Percentiles rank a stretch among this genome's conserved stretches.
These are phyloP conservation scores for Pleuronectes platessa DNA, from an alignment of 2,113 vertebrate species.

Conservation along the genomic window DNA sequence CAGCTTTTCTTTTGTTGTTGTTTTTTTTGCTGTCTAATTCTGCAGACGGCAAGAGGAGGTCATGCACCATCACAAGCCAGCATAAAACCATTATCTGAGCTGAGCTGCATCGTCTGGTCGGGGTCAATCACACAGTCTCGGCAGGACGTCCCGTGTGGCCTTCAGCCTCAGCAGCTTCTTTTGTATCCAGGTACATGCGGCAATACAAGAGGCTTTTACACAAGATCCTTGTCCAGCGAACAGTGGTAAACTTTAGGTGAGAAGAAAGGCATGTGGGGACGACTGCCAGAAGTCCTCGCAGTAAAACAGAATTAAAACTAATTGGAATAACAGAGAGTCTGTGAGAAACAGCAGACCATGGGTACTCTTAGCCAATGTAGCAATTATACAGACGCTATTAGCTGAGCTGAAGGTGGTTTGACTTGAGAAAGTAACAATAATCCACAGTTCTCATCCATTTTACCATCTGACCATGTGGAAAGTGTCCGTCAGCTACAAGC, in stretches of 20 bases:
- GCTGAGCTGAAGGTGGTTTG: constrained; percentile 21
- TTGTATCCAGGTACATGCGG: constrained; percentile 11
- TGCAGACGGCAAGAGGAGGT: constrained; percentile 1
- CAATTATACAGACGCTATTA: constrained; percentile 45
- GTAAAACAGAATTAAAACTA: constrained; percentile 39
- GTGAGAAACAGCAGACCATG: constrained; percentile 38
- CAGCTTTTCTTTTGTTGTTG: constrained; percentile 3
- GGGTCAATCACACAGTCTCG: constrained; percentile 3
- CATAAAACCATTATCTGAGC: constrained; percentile 24
- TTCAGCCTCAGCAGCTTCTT: neutral
- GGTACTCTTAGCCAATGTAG: constrained; percentile 26
- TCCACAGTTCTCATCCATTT: constrained; percentile 38
- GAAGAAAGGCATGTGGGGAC: constrained; percentile 18
- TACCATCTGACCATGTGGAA: constrained; percentile 36
- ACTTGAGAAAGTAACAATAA: constrained; percentile 36
- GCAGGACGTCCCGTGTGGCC: constrained; percentile 6
- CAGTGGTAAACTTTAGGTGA: constrained; percentile 36
- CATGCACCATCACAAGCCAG: constrained; percentile 14
- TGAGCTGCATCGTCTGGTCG: neutral
- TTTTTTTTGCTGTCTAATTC: constrained; percentile 21
- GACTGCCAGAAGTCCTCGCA: constrained; percentile 25
- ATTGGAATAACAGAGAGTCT: constrained; percentile 30
- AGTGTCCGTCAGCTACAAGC: constrained; percentile 46
- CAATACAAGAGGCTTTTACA: neutral
- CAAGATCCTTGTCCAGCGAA: constrained; percentile 32